Evolutionary conservation across 1,140 invertebrate species (phyloP).

Genomic region (Acyrthosiphon pisum): DNA sequence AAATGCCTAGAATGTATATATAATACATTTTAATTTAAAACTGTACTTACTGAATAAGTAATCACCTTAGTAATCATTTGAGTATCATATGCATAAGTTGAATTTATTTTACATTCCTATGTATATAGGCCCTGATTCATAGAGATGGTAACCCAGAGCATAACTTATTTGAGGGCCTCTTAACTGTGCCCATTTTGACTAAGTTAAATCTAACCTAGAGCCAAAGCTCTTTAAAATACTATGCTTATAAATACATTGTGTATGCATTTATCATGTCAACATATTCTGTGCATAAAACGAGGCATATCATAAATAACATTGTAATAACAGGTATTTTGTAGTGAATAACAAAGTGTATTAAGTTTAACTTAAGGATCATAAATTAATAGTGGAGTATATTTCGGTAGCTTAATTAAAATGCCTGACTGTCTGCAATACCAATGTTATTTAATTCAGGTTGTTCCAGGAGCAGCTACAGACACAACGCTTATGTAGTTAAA

Average conservation of each 20-base stretch:
- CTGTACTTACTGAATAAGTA: neutral
- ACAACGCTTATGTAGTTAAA: neutral
- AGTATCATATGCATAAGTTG: neutral
- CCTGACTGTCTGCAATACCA: neutral
- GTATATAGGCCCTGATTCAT: neutral
- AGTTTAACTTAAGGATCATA: neutral
- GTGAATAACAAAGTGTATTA: too few species aligned
- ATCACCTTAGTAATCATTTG: neutral
- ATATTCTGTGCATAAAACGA: too few species aligned
- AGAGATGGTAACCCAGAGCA: neutral
- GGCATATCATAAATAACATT: neutral
- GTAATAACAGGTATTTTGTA: neutral
- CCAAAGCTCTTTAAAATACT: neutral
- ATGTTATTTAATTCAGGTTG: neutral
- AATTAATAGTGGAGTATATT: neutral
- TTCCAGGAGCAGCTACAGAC: too few species aligned
- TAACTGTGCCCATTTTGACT: neutral
- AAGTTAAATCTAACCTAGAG: neutral
- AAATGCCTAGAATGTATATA: neutral
- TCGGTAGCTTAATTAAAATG: neutral
- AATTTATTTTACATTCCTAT: neutral
- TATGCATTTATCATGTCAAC: neutral
- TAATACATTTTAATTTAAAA: neutral
- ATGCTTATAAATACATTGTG: neutral
- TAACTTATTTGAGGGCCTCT: neutral